Conservation (phyloP, 2,888 invertebrate genomes). For the Timandra comae region DNA sequence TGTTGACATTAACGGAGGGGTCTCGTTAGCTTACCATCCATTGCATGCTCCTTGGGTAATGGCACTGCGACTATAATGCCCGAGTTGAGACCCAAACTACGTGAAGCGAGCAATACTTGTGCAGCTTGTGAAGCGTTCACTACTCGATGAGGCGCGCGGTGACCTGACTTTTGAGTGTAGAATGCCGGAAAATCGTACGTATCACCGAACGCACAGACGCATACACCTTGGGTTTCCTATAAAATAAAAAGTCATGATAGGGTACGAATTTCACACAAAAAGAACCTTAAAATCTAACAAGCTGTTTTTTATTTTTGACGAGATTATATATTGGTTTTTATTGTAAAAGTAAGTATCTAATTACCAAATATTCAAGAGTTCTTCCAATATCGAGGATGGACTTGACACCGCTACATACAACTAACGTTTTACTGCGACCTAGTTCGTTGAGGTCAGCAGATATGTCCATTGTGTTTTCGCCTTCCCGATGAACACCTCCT, state of each 20-base stretch:
- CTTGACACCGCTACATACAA: slow-evolving; percentile 97
- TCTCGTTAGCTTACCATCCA: slow-evolving; percentile 61
- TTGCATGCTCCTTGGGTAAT: slow-evolving; percentile 83
- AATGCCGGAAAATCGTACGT: slow-evolving; percentile 92
- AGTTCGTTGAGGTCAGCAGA: slow-evolving; percentile 96
- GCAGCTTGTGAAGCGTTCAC: slow-evolving; percentile 82
- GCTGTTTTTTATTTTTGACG: too few relatives aligned
- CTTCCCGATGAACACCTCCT: slow-evolving; percentile 96
- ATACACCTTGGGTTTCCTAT: slow-evolving; percentile 96
- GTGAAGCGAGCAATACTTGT: slow-evolving; percentile 76
- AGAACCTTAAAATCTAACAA: too few relatives aligned
- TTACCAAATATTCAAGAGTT: slow-evolving; percentile 94
- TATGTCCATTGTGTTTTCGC: slow-evolving; percentile 90
- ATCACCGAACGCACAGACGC: slow-evolving; percentile 87
- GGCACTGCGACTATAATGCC: slow-evolving; percentile 94
- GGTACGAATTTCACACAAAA: too few relatives aligned
- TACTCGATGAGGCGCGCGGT: slow-evolving; percentile 83
- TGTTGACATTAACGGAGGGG: neutral
- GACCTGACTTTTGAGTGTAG: slow-evolving; percentile 87
- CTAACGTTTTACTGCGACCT: slow-evolving; percentile 89
- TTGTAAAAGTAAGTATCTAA: too few relatives aligned
- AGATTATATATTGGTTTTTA: too few relatives aligned
- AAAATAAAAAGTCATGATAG: too few relatives aligned
- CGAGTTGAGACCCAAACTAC: slow-evolving; percentile 75
- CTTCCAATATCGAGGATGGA: slow-evolving; percentile 96